Evolutionary conservation across 2,888 invertebrate species (phyloP), one percentile per base, ranked within the genome.

Genomic region (Pyrocoelia pectoralis): DNA sequence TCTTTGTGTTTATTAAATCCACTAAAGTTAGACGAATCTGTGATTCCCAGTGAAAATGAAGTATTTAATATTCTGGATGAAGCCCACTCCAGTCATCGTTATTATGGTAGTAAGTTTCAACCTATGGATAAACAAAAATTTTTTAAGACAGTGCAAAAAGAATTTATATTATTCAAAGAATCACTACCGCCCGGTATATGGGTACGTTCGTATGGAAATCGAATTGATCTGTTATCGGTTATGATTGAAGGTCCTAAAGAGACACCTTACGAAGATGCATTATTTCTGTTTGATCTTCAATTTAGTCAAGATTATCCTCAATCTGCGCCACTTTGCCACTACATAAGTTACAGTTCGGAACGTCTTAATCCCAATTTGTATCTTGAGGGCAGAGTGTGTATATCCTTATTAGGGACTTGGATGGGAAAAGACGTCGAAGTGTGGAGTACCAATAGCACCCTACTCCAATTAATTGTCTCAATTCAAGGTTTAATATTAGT

Each of bases 401-500:
- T 98, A 2, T 96, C 96, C 2, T 85, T 98, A 10, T 83, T 98
- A 68, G 97, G 97, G 43, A 98, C 97, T 17, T 98, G 97, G 98
- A 89, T 92, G 56, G 98, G 97, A 0, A 92, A 93, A 72, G 95
- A 96, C 18, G 94, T 93, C n/a, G 97, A 98, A 83, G 89, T 95
- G 40, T 97, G 97, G 97, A 90, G 92, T 65, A 86, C 90, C 12
- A 86, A 86, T 29, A 93, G 93, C 75, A 95, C 92, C 49, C 85
- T 98, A 56, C 85, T 98, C 57, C 97, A 98, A 81, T 91, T 98
- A 17, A 91, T 98, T 69, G 94, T 98, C 54, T 97, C 97, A 2
- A 94, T 98, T 76, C 97, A 98, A 84, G 97, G 97, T 48, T 87
- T 98, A 74, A 97, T 98, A 72, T 87, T 98, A 66, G 97, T 96